Base-by-base conservation (phyloP, 2,113 vertebrate genomes). In the Tachuris rubrigastra region DNA sequence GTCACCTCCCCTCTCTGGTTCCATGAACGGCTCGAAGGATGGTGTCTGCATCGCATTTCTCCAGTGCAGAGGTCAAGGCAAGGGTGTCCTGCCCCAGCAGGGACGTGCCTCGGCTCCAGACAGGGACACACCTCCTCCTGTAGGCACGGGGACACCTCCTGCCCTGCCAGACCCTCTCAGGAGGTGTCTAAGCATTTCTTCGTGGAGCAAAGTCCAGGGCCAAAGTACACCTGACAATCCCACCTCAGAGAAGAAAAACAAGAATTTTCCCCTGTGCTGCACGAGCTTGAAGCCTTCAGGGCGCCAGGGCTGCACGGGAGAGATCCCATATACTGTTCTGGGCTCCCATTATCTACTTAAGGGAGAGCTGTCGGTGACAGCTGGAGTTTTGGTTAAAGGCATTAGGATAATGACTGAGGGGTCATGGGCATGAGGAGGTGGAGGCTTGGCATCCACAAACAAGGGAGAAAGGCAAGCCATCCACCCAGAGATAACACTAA, bases 321-420 rank as follows among this genome's bases (percentile, higher is more conserved):
- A 83, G 67, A 79, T 31, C 47, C 63, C 37, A 91, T 59, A 46
- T 28, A 25, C 68, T 53, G n/a, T 53, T 79, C 78, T 75, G 67
- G 67, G 62, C 41, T 85, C 82, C 77, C 81, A 13, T 88, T 58
- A 96, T 77, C 88, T 74, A 16, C 94, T 90, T 94, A 96, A 77
- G 65, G 91, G 89, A 71, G 72, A 92, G 90, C 94, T 77, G 82
- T 2, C 53, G 24, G 88, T 49, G 88, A 84, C 96, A 96, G 96
- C 92, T 96, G 94, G 94, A 66, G 88, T 93, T 90, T 83, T 37
- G 87, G 95, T 62, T 96, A 74, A 93, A 85, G 75, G 59, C 50
- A 55, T 95, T 95, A 90, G 55, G 86, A 77, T 92, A 90, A 97
- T 42, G 83, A 66, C 49, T 62, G 10, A 14, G 53, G 75, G 71